Evolutionary conservation across 1,140 invertebrate species (phyloP).

Genomic region (Conus ventricosus): DNA sequence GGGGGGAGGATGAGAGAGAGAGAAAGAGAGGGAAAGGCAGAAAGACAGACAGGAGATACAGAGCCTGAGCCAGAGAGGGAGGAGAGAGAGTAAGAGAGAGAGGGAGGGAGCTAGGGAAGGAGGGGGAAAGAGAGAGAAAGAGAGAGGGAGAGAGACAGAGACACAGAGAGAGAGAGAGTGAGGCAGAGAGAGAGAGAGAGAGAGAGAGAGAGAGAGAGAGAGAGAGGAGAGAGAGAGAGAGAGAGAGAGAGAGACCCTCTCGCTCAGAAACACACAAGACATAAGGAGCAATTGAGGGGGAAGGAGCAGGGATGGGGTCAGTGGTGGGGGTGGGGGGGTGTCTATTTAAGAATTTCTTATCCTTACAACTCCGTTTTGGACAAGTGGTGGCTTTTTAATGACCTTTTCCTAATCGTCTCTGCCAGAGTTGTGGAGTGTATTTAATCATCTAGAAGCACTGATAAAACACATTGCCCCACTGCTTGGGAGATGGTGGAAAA

Average conservation of each 20-base stretch:
- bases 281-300: neutral
- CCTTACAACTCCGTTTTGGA: neutral
- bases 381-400: neutral
- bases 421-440: neutral
- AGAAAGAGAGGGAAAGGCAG: neutral
- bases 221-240: neutral
- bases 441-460: neutral
- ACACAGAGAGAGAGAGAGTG: neutral
- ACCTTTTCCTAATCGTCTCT: neutral
- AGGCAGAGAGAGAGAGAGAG: neutral
- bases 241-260: neutral
- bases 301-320: too few relatives aligned
- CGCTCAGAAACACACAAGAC: neutral
- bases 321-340: too few relatives aligned
- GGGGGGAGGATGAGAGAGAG: neutral
- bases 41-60: neutral
- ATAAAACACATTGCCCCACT: neutral
- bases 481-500: too few relatives aligned
- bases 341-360: neutral
- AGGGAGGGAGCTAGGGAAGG: neutral
- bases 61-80: neutral
- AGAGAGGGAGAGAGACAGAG: neutral
- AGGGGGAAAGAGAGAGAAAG: neutral
- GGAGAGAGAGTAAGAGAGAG: neutral
- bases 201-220: neutral